These are phyloP conservation scores for Catostylus mosaicus DNA, from an alignment of 30 jellyfish, hydroid and myxozoan species.

Conservation along the genomic window DNA sequence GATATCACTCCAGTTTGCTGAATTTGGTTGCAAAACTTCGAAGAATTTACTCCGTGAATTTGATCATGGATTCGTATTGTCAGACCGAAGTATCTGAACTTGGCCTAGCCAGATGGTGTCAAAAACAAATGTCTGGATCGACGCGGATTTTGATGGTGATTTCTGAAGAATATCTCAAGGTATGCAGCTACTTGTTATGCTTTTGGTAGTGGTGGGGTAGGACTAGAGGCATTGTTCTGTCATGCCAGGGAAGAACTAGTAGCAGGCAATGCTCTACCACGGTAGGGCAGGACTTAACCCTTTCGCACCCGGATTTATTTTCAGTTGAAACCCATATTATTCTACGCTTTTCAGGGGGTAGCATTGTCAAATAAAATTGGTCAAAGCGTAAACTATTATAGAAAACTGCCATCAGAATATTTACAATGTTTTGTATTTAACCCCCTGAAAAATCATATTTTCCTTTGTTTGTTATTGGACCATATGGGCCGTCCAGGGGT, in stretches of 20 bases:
- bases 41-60: slow-evolving; percentile 11
- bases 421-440: too few relatives aligned
- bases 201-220: background rate
- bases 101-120: slow-evolving; percentile 71
- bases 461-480: too few relatives aligned
- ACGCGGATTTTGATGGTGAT: slow-evolving; percentile 33
- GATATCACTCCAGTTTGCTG: slow-evolving; percentile 8
- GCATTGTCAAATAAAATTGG: too few relatives aligned
- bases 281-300: too few relatives aligned
- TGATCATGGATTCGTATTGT: slow-evolving; percentile 41
- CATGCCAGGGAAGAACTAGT: background rate
- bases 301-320: too few relatives aligned
- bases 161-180: slow-evolving; percentile 52
- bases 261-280: too few relatives aligned
- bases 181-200: background rate
- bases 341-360: too few relatives aligned
- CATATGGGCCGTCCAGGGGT: too few relatives aligned
- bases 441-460: too few relatives aligned
- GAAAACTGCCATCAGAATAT: too few relatives aligned
- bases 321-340: too few relatives aligned
- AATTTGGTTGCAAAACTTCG: slow-evolving; percentile 41
- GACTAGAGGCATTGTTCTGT: background rate
- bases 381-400: too few relatives aligned
- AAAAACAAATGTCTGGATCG: slow-evolving; percentile 44
- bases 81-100: slow-evolving; percentile 44